Percentiles rank a stretch among this genome's conserved stretches.
These are phyloP conservation scores for Tetrapedia diversipes DNA, from an alignment of 2,888 invertebrate species.

Conservation along the genomic window DNA sequence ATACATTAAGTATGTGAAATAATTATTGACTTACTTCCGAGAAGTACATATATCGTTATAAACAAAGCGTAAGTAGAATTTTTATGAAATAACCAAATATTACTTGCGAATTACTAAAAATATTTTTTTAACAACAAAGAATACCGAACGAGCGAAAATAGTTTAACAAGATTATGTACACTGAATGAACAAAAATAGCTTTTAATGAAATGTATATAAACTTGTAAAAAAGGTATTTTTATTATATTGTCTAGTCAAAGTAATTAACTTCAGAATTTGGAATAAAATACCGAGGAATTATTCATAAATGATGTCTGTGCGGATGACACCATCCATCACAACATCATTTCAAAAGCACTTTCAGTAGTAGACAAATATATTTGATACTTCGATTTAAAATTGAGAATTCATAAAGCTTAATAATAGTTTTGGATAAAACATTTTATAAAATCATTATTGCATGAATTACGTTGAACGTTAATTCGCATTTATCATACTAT, in stretches of 20 bases:
- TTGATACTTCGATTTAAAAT: constrained; percentile 4
- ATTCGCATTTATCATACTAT: constrained; percentile 25
- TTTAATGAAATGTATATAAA: background rate
- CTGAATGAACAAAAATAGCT: background rate
- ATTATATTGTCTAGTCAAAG: background rate
- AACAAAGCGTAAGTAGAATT: constrained; percentile 14
- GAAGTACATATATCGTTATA: constrained; percentile 38
- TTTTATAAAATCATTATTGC: constrained; percentile 3
- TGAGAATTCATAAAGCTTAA: constrained; percentile 12
- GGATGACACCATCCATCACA: background rate
- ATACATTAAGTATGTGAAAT: constrained; percentile 14
- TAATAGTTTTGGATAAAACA: background rate
- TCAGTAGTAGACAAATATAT: constrained; percentile 1
- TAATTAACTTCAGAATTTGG: constrained; percentile 2
- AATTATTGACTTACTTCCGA: constrained; percentile 36
- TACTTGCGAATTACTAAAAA: constrained; percentile 40
- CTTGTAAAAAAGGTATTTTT: background rate
- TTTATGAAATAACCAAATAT: constrained; percentile 27
- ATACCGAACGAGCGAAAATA: background rate
- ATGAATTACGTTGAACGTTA: background rate
- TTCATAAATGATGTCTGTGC: background rate
- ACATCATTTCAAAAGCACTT: constrained; percentile 6
- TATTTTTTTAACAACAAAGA: constrained; percentile 26
- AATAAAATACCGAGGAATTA: background rate
- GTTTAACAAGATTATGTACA: constrained; percentile 4